Conservation (phyloP, 2,113 vertebrate genomes). For the Hyperopisus bebe region DNA sequence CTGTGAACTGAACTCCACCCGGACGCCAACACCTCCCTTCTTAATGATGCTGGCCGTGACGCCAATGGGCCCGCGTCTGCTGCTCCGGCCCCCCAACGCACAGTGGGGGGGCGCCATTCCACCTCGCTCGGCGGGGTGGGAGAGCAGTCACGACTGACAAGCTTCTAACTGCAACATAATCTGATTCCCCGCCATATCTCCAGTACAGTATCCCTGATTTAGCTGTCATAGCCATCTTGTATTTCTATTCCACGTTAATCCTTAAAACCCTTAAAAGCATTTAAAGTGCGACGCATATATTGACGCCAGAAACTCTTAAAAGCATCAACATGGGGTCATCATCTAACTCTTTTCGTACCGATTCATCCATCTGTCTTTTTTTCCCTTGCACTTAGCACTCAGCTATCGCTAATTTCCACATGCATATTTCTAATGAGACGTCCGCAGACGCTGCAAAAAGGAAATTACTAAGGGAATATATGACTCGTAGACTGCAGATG, state of each 20-base stretch:
- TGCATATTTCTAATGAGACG: slow-evolving; percentile 19
- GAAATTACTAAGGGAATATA: slow-evolving; percentile 21
- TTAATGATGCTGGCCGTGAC: background rate
- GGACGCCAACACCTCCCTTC: slow-evolving; percentile 3
- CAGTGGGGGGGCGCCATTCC: background rate
- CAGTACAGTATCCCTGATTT: slow-evolving; percentile 29
- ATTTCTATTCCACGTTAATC: slow-evolving; percentile 23
- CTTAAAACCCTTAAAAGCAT: slow-evolving; percentile 13
- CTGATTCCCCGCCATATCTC: slow-evolving; percentile 39
- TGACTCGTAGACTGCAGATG: slow-evolving; percentile 14
- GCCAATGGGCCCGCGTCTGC: background rate
- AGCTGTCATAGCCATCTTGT: background rate
- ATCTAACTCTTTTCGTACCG: background rate
- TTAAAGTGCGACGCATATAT: background rate
- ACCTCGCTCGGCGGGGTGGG: slow-evolving; percentile 21
- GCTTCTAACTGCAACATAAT: slow-evolving; percentile 46
- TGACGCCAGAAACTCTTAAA: background rate
- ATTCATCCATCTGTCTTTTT: background rate
- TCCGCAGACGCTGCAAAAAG: background rate
- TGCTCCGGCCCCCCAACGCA: background rate
- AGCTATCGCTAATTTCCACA: slow-evolving; percentile 13
- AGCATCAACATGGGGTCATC: background rate
- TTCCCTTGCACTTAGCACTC: background rate
- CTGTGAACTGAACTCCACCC: background rate
- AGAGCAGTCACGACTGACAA: slow-evolving; percentile 40